These are phyloP conservation scores for Rhorus exstirpatorius DNA, from an alignment of 2,888 invertebrate species.

Conservation along the genomic window DNA sequence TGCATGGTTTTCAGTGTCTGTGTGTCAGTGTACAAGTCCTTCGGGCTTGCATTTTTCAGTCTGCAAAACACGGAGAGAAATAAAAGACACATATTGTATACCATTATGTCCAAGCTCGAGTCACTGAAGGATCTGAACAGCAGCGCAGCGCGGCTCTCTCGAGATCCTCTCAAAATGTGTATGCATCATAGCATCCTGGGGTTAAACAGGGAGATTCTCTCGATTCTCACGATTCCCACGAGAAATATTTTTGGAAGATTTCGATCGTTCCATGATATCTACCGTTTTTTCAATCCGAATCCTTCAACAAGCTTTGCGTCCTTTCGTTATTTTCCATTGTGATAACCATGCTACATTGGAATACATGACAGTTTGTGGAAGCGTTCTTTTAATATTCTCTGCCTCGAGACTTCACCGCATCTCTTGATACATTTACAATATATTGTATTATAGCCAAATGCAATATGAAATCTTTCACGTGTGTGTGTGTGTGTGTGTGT, in stretches of 20 bases:
- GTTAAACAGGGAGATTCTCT: constrained; percentile 8
- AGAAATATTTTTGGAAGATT: constrained; percentile 3
- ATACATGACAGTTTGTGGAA: too few species aligned
- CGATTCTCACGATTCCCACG: constrained; percentile 60
- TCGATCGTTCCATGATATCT: background rate
- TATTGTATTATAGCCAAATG: too few species aligned
- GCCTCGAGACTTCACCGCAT: too few species aligned
- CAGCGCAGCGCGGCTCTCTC: constrained; percentile 22
- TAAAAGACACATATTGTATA: constrained; percentile 30
- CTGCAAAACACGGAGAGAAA: constrained; percentile 36
- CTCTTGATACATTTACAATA: too few species aligned
- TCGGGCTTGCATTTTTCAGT: constrained; percentile 52
- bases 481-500: constrained; percentile 49
- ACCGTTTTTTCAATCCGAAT: too few species aligned
- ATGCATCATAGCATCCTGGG: constrained; percentile 30
- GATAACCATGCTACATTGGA: too few species aligned
- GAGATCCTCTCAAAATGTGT: constrained; percentile 57
- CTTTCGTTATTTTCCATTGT: too few species aligned
- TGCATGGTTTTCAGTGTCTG: background rate
- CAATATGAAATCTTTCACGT: constrained; percentile 79
- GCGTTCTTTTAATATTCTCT: too few species aligned
- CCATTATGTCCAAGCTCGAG: constrained; percentile 51
- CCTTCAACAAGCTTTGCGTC: too few species aligned
- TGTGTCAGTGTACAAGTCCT: constrained; percentile 13
- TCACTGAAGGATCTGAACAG: constrained; percentile 47